Conservation (phyloP, 2,113 vertebrate genomes). For the Dipodomys merriami region DNA sequence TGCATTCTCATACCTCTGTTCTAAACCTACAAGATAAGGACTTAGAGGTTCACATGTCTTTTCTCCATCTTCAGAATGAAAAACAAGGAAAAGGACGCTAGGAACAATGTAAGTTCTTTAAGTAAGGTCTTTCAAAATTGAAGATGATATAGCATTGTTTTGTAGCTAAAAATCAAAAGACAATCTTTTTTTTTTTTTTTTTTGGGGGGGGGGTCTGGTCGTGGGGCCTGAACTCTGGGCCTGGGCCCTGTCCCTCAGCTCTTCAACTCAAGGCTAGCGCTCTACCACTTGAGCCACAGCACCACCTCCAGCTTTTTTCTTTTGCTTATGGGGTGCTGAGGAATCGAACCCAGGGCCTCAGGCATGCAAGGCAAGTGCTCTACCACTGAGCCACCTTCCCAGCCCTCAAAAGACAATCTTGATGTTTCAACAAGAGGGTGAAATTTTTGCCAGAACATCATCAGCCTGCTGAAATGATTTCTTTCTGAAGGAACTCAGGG, state of each 20-base stretch:
- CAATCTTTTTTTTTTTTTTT: background rate
- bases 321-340: too few relatives aligned
- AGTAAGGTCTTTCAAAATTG: background rate
- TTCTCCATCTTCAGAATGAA: background rate
- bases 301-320: too few relatives aligned
- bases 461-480: constrained; percentile 13
- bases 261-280: too few relatives aligned
- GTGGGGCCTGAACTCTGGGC: too few relatives aligned
- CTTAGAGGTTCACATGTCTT: background rate
- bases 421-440: background rate
- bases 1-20: background rate
- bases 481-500: constrained; percentile 1
- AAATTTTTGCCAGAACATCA: constrained; percentile 3
- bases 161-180: constrained; percentile 30
- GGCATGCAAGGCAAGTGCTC: too few relatives aligned
- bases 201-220: too few relatives aligned
- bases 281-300: too few relatives aligned
- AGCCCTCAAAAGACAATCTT: constrained; percentile 33
- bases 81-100: background rate
- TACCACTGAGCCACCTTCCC: too few relatives aligned
- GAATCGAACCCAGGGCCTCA: too few relatives aligned
- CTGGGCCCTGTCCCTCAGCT: too few relatives aligned
- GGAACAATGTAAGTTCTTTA: constrained; percentile 2
- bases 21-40: background rate
- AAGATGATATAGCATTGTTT: constrained; percentile 1